Evolutionary conservation across 2,888 invertebrate species (phyloP).

Genomic region (Dinocampus coccinellae): DNA sequence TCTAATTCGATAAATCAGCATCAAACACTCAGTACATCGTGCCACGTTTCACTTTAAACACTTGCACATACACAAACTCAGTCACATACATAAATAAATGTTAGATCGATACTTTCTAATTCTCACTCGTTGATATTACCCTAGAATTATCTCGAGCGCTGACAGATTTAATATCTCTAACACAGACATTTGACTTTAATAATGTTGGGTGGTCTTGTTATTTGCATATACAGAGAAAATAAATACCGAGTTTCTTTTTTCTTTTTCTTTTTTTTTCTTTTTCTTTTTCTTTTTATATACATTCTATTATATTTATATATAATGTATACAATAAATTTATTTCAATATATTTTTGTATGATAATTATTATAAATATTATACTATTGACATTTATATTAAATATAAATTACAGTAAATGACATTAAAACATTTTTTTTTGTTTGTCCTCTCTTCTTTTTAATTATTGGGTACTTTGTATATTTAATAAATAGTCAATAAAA

Average conservation of each 20-base stretch:
- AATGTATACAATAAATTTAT: not conserved
- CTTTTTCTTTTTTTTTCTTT: not conserved
- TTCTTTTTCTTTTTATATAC: not conserved
- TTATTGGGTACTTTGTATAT: too few species aligned
- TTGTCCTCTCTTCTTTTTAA: too few species aligned
- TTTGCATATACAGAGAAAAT: conserved; percentile 1
- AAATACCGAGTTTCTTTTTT: conserved; percentile 19
- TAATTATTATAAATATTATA: too few species aligned
- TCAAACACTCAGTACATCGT: conserved; percentile 1
- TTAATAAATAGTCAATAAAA: too few species aligned
- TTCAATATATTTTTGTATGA: too few species aligned
- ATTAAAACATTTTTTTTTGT: too few species aligned
- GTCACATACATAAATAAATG: not conserved
- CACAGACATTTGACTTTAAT: conserved; percentile 6
- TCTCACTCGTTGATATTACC: conserved; percentile 27
- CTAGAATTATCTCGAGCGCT: conserved; percentile 31
- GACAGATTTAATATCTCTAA: conserved; percentile 35
- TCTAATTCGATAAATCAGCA: conserved; percentile 25
- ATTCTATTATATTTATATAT: not conserved
- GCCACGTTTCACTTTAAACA: not conserved
- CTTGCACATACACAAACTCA: not conserved
- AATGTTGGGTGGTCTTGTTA: conserved; percentile 24
- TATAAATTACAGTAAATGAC: too few species aligned
- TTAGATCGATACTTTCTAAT: conserved; percentile 33
- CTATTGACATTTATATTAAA: too few species aligned